Evolutionary conservation across 2,797 vertebrate species (phyloP).

Genomic region (Coilia nasus): DNA sequence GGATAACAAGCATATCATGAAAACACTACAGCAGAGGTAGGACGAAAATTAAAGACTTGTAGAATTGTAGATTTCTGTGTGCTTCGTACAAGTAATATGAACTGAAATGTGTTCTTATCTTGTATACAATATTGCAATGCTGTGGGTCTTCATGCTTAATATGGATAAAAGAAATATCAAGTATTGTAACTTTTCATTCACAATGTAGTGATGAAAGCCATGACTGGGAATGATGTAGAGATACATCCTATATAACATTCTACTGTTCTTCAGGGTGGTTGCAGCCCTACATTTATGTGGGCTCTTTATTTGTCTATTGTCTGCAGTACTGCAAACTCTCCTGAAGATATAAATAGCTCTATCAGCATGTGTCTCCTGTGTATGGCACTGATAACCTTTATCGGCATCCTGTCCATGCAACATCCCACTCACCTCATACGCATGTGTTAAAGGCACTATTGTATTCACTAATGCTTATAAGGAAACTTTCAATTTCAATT

Average conservation of each 20-base stretch:
- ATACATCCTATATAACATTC: conserved; percentile 1
- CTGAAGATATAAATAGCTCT: neutral
- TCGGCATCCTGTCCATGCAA: neutral
- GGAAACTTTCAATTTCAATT: neutral
- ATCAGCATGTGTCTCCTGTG: neutral
- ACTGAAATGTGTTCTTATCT: neutral
- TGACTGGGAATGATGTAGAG: neutral
- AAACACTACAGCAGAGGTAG: neutral
- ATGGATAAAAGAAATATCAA: neutral
- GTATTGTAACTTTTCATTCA: neutral
- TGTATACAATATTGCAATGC: neutral
- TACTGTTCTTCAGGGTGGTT: neutral
- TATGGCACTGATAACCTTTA: neutral
- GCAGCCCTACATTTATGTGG: neutral
- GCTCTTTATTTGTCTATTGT: neutral
- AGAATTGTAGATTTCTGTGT: neutral
- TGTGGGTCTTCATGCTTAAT: neutral
- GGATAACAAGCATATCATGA: neutral
- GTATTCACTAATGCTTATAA: neutral
- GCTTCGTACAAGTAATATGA: neutral
- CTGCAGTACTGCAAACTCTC: neutral
- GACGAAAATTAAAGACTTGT: neutral
- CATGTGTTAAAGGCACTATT: too few species aligned
- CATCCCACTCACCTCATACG: too few species aligned
- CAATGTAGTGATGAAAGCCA: neutral